Base-by-base conservation (phyloP, 2,888 invertebrate species). In the Phorcus lineatus region DNA sequence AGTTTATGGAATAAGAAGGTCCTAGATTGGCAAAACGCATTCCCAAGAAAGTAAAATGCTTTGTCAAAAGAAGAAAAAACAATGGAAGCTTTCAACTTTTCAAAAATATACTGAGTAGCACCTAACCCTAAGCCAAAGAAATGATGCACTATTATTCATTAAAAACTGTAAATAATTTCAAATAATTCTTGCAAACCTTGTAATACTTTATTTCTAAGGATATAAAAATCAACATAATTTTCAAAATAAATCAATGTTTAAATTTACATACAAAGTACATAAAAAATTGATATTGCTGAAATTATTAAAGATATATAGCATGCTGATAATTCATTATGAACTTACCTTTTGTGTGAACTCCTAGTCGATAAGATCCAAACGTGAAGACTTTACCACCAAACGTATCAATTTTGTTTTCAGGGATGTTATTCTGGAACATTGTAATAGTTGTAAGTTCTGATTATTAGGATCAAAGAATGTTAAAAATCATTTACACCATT, bases 361-460 rank as follows among this genome's bases (percentile, higher is more conserved):
- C 95, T 22, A 95, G 95, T 77, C 95, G 92, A 93, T 99, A 99
- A 80, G 99, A 99, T 70, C 99, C 99, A 94, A 99, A 99, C n/a
- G 99, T 99, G 92, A 98, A 99, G 83, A 99, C 98, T 94, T 99
- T 99, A 3, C 99, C 99, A 28, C 99, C 99, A 81, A 99, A 96
- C 40, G 91, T 92, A 77, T 97, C 97, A 0, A 97, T 97, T 0
- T 97, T 96, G 87, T 95, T 96, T 80, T 96, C 96, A 7, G 99
- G 98, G 96, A 99, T 97, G 93, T 98, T 98, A 93, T 97, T 96
- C 89, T 90, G 85, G 17, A 89, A 80, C n/a, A n/a, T n/a, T n/a
- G 66, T 78, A 79, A 53, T 11, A 74, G 2, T 24, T 2, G 53
- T 74, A 22, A 53, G n/a, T n/a, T 36, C 22, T 31, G 28, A 13